phyloP scores from a whole-genome alignment of 2,113 vertebrate genomes.

The Dolichotis patagonum region DNA sequence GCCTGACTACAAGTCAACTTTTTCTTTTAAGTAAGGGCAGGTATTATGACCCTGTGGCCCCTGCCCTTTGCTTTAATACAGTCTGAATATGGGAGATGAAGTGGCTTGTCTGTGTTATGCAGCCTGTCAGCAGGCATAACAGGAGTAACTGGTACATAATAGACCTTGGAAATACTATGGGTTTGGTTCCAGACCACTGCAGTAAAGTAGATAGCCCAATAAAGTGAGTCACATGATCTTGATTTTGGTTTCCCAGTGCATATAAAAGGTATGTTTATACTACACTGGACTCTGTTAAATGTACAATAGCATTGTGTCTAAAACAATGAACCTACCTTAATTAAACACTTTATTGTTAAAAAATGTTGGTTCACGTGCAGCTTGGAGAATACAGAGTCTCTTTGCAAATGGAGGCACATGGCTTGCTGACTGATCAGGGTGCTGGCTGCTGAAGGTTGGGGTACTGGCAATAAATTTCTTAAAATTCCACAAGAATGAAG shows the following conservation, averaged over 20 bases:
- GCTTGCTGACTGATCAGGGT: background rate
- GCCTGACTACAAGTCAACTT: conserved; percentile 57
- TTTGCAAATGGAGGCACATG: background rate
- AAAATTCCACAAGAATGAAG: background rate
- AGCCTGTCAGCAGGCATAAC: background rate
- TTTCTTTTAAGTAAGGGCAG: background rate
- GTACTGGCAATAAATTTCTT: background rate
- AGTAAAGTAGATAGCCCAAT: background rate
- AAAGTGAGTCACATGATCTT: background rate
- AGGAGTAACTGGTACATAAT: background rate
- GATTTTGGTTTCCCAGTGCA: background rate
- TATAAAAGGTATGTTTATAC: background rate
- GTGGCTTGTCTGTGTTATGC: background rate
- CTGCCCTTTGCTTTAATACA: background rate
- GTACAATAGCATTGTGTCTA: background rate
- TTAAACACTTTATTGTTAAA: conserved; percentile 9
- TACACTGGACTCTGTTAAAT: background rate
- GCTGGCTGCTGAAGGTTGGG: background rate
- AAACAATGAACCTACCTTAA: conserved; percentile 1
- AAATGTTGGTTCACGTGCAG: background rate
- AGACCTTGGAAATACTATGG: background rate
- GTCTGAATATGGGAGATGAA: conserved; percentile 19
- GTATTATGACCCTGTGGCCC: background rate
- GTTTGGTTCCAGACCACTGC: background rate
- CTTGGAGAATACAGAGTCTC: background rate